Base-by-base conservation (phyloP, 2,888 invertebrate species). In the Hesperia comma region DNA sequence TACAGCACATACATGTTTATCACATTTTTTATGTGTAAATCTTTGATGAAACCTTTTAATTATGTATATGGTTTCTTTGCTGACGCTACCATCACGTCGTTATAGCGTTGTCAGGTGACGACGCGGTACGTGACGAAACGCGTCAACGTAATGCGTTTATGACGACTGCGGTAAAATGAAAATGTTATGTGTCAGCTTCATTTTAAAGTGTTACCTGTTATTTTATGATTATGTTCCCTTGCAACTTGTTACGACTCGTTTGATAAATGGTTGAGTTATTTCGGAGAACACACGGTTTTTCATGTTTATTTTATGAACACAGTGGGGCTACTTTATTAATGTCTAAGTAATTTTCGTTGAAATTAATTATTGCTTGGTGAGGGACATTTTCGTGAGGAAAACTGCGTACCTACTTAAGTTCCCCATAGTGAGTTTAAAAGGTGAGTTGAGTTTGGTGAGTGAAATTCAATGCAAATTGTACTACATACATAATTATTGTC, bases 111-210 rank as follows among this genome's bases (percentile, higher is more conserved):
- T 57, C 64, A 64, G 57, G 64, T 64, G 64, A 64, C 58, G 64
- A 64, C 57, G 32, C 32, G 53, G 51, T 26, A 64, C 64, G 64
- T 64, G 64, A 64, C 64, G 64, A 64, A 58, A 41, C 64, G 51
- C 49, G 56, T 49, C 26, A 53, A 37, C 26, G 57, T 58, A 57
- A 57, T 51, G 51, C 64, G 51, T 58, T 53, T 58, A 64, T 58
- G 57, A 64, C 64, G 64, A 51, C 46, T 54, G 63, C 57, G 57
- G 57, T 63, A 63, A 63, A 49, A 57, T 63, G 49, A 63, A 63
- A 63, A 57, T 63, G 57, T 63, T 63, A 51, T 40, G 40, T 57
- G 57, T 37, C 49, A 49, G 15, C 32, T 49, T 54, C 53, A 33
- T 49, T 57, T 57, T 57, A 55, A 63, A 40, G 49, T 37, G 51